phyloP scores from a whole-genome alignment of 35 echinoderm and acorn worm species.

The Lytechinus pictus region DNA sequence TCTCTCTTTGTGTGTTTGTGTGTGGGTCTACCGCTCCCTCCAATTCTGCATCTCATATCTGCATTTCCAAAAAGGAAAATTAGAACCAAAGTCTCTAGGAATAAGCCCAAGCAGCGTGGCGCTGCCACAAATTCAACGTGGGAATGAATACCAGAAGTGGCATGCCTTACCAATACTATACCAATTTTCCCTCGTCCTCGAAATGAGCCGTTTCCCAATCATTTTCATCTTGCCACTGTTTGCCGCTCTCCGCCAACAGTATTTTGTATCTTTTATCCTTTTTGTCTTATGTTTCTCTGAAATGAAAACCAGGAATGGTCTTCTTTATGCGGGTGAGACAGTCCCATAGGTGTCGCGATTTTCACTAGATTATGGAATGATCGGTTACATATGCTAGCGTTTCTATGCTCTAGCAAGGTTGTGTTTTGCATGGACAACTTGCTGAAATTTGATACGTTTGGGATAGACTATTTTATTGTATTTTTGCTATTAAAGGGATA shows the following conservation, averaged over 20 bases:
- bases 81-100: background rate
- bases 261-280: background rate
- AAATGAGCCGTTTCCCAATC: slow-evolving; percentile 45
- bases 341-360: background rate
- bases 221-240: slow-evolving; percentile 31
- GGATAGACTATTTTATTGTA: too few species aligned
- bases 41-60: background rate
- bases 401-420: background rate
- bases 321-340: background rate
- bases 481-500: too few species aligned
- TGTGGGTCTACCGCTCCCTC: background rate
- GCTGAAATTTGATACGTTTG: background rate
- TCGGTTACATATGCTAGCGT: background rate
- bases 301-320: background rate
- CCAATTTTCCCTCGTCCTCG: slow-evolving; percentile 27
- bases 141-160: slow-evolving; percentile 5
- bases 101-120: background rate
- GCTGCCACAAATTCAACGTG: slow-evolving; percentile 8
- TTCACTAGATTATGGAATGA: background rate
- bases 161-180: background rate
- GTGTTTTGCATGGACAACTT: background rate
- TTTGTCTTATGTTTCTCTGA: background rate
- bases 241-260: background rate
- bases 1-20: background rate
- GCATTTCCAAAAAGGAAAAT: background rate